phyloP scores from a whole-genome alignment of 2,797 vertebrate species.

The Sebastes dallii region DNA sequence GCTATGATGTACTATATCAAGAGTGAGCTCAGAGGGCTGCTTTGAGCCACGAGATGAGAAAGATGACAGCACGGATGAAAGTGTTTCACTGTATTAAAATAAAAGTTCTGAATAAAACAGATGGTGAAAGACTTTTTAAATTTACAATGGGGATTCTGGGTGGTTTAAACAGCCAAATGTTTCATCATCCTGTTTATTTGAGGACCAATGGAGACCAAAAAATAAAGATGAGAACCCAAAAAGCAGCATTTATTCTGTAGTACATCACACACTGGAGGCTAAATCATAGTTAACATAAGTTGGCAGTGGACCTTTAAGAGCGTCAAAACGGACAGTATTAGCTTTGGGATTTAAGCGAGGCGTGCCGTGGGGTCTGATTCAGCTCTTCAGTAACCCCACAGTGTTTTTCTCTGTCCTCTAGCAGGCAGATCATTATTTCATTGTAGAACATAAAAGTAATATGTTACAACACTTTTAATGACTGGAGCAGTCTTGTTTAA shows the following conservation, averaged over 20 bases:
- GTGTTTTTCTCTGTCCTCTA: constrained; percentile 25
- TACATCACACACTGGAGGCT: constrained; percentile 32
- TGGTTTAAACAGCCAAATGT: background rate
- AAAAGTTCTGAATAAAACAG: constrained; percentile 67
- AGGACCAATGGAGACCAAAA: background rate
- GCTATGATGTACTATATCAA: constrained; percentile 72
- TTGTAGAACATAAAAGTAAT: constrained; percentile 58
- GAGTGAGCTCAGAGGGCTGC: constrained; percentile 56
- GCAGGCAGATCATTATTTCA: constrained; percentile 57
- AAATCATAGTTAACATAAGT: constrained; percentile 57
- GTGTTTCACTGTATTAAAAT: constrained; percentile 69
- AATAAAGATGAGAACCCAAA: constrained; percentile 14
- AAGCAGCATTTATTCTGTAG: constrained; percentile 24
- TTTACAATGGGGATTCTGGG: constrained; percentile 27
- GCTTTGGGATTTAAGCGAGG: constrained; percentile 39
- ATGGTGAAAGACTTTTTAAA: constrained; percentile 50
- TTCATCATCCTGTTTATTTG: constrained; percentile 40
- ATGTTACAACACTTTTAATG: constrained; percentile 49
- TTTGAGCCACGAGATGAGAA: constrained; percentile 62
- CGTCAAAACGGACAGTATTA: constrained; percentile 50
- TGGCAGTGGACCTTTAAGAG: constrained; percentile 67
- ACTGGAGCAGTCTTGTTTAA: constrained; percentile 51
- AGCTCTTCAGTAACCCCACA: constrained; percentile 20
- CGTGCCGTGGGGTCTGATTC: constrained; percentile 32
- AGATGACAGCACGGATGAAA: constrained; percentile 66